phyloP scores from a whole-genome alignment of 2,888 invertebrate species.

The Digitonthophagus gazella region DNA sequence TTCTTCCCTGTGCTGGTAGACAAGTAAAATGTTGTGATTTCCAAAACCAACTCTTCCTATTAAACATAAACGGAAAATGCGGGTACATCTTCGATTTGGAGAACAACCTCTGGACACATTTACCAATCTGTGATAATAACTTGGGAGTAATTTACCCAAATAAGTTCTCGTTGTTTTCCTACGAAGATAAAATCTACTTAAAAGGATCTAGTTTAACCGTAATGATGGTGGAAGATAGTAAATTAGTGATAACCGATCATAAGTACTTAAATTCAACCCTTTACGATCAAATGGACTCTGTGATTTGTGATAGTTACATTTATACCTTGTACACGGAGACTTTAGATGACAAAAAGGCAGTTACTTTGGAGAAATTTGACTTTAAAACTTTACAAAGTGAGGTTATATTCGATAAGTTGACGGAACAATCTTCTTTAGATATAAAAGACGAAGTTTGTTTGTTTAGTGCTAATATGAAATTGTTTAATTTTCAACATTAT shows the following conservation, averaged over 20 bases:
- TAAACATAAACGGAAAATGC: constrained; percentile 37
- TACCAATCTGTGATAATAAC: constrained; percentile 33
- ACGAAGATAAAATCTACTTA: constrained; percentile 39
- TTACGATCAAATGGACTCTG: constrained; percentile 35
- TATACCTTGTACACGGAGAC: constrained; percentile 39
- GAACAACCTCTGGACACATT: constrained; percentile 31
- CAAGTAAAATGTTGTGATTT: constrained; percentile 43
- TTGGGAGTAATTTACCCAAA: constrained; percentile 30
- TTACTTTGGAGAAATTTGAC: constrained; percentile 30
- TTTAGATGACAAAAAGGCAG: constrained; percentile 20
- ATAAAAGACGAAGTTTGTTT: constrained; percentile 12
- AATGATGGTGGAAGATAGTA: constrained; percentile 30
- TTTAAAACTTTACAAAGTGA: constrained; percentile 23
- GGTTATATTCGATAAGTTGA: constrained; percentile 23
- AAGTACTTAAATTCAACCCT: constrained; percentile 26
- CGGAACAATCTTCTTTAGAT: constrained; percentile 17
- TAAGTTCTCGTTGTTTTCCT: constrained; percentile 39
- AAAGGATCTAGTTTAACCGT: constrained; percentile 41
- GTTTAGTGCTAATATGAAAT: background rate
- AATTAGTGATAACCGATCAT: constrained; percentile 29
- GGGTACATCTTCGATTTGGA: constrained; percentile 39
- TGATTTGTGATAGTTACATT: constrained; percentile 35
- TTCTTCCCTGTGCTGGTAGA: constrained; percentile 38
- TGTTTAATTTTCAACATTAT: constrained; percentile 3
- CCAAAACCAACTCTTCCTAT: constrained; percentile 39